These are phyloP conservation scores for Tetragonisca angustula DNA, from an alignment of 2,888 invertebrate genomes.

Conservation along the genomic window DNA sequence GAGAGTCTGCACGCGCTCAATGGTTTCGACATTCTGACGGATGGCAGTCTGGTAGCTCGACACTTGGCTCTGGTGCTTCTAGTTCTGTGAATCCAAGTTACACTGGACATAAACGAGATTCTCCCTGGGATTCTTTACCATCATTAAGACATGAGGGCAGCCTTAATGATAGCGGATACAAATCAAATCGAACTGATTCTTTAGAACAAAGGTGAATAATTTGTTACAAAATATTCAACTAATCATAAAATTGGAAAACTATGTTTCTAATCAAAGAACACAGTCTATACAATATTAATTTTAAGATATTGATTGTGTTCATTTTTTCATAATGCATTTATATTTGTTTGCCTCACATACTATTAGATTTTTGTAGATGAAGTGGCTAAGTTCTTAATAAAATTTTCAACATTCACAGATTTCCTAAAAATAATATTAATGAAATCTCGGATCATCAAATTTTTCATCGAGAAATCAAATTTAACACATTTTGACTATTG, in stretches of 20 bases:
- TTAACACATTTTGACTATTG: too few relatives aligned
- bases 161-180: conserved; percentile 94
- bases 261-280: not conserved
- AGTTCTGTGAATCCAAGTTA: conserved; percentile 81
- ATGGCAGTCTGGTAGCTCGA: conserved; percentile 92
- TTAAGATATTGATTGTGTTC: not conserved
- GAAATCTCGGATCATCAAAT: too few relatives aligned
- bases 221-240: not conserved
- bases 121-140: conserved; percentile 95
- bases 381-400: too few relatives aligned
- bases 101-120: conserved; percentile 88
- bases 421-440: too few relatives aligned
- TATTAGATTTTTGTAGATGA: too few relatives aligned
- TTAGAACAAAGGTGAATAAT: conserved; percentile 91
- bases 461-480: too few relatives aligned
- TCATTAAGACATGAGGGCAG: conserved; percentile 94
- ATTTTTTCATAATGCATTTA: not conserved
- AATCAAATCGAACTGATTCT: conserved; percentile 93
- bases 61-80: conserved; percentile 87
- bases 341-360: too few relatives aligned
- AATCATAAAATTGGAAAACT: not conserved
- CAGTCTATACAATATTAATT: not conserved
- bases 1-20: conserved; percentile 94
- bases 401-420: too few relatives aligned
- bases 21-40: conserved; percentile 96